Evolutionary conservation across 2,113 vertebrate species (phyloP), one percentile per base, ranked within the genome.

Genomic region (Peucedramus taeniatus): DNA sequence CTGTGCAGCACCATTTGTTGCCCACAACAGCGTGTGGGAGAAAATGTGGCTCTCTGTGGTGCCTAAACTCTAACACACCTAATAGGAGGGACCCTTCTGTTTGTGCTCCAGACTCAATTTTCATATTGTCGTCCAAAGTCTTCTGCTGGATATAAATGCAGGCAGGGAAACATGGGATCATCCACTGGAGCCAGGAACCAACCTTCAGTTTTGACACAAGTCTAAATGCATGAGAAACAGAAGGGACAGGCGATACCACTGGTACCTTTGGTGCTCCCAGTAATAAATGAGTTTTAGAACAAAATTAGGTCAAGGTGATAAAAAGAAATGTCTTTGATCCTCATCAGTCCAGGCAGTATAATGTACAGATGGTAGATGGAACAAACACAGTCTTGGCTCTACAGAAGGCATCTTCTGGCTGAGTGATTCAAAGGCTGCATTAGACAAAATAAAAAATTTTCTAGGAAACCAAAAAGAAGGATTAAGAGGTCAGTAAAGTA

Each of bases 171-270:
- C 68, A 27, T 6, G 13, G 39, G 64, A 45, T 11, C 7, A 72
- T n/a, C 40, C 50, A 27, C 0, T 4, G 3, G 24, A 69, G 28
- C 28, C 45, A 37, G 45, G 28, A 49, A 80, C 77, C 0, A 0
- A 56, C 27, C 33, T n/a, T 70, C 40, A 21, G 35, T 54, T 71
- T 75, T 87, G 64, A 47, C 33, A 33, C 16, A 45, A 42, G 18
- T n/a, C 45, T 78, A 40, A 94, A 69, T 3, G 5, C 3, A 1
- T 50, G 21, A 76, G 40, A 22, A 7, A 7, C 15, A 21, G 49
- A 76, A 90, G 53, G 53, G 22, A 69, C 28, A 49, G 65, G n/a
- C 31, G 23, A 59, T 42, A 61, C 8, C 8, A 37, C 27, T 18
- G 54, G n/a, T 64, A 65, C 11, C 31, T 81, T 78, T 82, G 19